Evolutionary conservation across 2,888 invertebrate genomes (phyloP).

Genomic region (Lepeophtheirus nordmannii): DNA sequence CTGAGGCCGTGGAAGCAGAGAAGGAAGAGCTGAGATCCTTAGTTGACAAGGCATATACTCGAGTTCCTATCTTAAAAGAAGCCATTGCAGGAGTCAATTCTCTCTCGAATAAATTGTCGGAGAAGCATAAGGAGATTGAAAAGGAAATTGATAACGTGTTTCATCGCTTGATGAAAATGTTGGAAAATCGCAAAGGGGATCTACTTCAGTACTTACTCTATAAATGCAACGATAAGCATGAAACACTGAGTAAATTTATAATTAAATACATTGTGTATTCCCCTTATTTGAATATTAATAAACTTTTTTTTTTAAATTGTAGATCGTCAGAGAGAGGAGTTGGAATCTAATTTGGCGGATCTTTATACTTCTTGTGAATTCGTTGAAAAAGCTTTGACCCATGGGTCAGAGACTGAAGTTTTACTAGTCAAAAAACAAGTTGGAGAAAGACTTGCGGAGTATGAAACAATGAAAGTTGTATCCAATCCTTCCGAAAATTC

Average conservation of each 20-base stretch:
- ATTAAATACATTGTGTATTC: neutral
- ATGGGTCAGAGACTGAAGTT: conserved; percentile 38
- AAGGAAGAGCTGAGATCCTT: conserved; percentile 30
- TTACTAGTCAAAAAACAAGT: conserved; percentile 39
- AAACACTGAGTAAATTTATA: conserved; percentile 30
- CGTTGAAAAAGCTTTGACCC: conserved; percentile 37
- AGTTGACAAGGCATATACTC: conserved; percentile 32
- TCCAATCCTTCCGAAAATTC: conserved; percentile 28
- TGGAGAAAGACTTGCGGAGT: conserved; percentile 35
- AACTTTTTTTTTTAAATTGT: conserved; percentile 5
- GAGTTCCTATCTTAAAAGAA: conserved; percentile 32
- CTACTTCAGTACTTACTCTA: conserved; percentile 33
- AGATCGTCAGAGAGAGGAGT: conserved; percentile 32
- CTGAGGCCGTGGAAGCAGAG: conserved; percentile 34
- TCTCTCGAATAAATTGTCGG: conserved; percentile 30
- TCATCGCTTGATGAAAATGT: conserved; percentile 31
- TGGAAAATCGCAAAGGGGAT: conserved; percentile 32
- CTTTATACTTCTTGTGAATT: conserved; percentile 37
- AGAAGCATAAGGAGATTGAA: conserved; percentile 30
- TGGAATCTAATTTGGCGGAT: conserved; percentile 34
- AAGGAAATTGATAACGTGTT: conserved; percentile 33
- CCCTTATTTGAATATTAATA: conserved; percentile 28
- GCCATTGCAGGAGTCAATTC: conserved; percentile 32
- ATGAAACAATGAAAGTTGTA: conserved; percentile 31
- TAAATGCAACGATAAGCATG: conserved; percentile 32